A percentile compares a stretch with the other conserved stretches of the same genome.
Conservation (phyloP, 2,113 vertebrate species). For the Brachypteracias leptosomus region DNA sequence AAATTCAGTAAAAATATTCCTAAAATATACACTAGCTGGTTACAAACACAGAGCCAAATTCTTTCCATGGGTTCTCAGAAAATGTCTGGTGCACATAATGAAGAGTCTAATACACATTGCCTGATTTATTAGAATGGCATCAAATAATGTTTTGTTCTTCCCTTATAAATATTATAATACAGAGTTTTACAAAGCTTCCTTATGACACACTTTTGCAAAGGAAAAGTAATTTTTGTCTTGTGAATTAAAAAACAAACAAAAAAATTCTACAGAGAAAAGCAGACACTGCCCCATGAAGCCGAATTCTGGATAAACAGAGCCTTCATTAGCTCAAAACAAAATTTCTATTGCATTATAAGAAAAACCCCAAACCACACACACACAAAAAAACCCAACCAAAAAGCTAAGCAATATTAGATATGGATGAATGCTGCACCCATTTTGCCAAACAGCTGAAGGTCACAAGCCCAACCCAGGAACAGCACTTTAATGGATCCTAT, state of each 20-base stretch:
- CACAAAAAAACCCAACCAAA: neutral
- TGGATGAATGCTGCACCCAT: neutral
- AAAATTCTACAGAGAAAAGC: neutral
- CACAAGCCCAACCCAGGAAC: neutral
- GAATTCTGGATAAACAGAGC: neutral
- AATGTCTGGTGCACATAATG: neutral
- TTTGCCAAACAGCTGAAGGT: neutral
- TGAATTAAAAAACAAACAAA: neutral
- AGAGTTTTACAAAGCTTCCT: neutral
- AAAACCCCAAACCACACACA: neutral
- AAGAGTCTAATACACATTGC: neutral
- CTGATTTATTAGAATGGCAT: neutral
- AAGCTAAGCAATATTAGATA: neutral
- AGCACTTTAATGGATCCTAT: neutral
- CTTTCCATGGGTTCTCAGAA: neutral
- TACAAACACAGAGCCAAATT: neutral
- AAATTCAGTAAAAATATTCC: constrained; percentile 1
- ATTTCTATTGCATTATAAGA: neutral
- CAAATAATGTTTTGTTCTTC: neutral
- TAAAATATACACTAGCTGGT: neutral
- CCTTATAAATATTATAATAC: neutral
- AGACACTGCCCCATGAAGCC: neutral
- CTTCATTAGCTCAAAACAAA: neutral
- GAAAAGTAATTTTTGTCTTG: neutral
- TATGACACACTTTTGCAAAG: neutral